Percentiles rank a stretch among this genome's conserved stretches.
These are phyloP conservation scores for Halcyon senegalensis DNA, from an alignment of 2,113 vertebrate species.

Conservation along the genomic window DNA sequence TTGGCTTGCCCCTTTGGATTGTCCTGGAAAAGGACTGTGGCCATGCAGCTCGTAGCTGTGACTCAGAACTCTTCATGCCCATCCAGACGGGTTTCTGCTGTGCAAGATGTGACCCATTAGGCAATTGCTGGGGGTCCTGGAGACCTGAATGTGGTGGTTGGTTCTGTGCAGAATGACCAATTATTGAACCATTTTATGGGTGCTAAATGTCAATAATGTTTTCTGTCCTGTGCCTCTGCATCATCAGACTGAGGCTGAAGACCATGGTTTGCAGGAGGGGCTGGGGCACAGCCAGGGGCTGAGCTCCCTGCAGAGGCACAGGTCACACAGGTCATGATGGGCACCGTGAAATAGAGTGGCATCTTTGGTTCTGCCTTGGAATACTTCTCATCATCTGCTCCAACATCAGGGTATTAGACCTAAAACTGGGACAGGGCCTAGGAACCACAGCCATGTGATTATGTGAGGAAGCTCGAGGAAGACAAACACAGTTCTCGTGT, in stretches of 20 bases:
- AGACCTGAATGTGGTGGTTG: not conserved
- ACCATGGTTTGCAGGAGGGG: not conserved
- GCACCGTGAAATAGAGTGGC: rapidly evolving
- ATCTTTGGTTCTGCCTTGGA: not conserved
- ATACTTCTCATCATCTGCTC: not conserved
- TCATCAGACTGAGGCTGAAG: not conserved
- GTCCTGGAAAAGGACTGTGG: not conserved
- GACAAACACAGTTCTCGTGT: not conserved
- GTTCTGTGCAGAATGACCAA: not conserved
- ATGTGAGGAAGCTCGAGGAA: not conserved
- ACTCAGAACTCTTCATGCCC: not conserved
- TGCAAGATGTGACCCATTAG: not conserved
- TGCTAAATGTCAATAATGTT: rapidly evolving
- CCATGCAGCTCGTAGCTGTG: not conserved
- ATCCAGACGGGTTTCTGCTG: not conserved
- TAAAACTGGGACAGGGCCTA: not conserved
- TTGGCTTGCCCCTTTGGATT: not conserved
- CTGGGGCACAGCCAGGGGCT: not conserved
- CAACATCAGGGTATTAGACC: not conserved
- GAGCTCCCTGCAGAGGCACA: not conserved
- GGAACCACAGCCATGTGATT: not conserved
- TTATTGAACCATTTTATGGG: not conserved
- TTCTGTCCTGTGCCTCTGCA: not conserved
- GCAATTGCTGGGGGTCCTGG: not conserved
- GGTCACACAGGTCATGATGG: rapidly evolving